Conservation (phyloP, 2,888 invertebrate species). For the Eudasyphora cyanicolor region DNA sequence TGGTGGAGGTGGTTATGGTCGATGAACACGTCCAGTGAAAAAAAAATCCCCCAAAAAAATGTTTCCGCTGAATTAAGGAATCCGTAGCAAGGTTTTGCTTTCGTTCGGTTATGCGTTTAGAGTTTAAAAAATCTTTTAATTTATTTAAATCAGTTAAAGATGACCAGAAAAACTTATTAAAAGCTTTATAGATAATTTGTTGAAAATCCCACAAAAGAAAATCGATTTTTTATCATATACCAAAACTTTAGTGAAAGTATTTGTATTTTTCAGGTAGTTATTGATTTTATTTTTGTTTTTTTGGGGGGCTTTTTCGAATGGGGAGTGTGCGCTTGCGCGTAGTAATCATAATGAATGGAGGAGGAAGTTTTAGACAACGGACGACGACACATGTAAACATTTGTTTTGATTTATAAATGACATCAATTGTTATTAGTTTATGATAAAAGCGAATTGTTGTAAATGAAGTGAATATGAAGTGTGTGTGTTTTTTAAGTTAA, state of each 20-base stretch:
- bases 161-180: background rate
- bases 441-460: background rate
- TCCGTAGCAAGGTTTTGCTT: background rate
- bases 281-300: background rate
- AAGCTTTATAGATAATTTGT: background rate
- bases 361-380: background rate
- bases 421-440: conserved; percentile 47
- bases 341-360: background rate
- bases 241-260: conserved; percentile 21
- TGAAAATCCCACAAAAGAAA: background rate
- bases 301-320: background rate
- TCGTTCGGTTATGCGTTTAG: background rate
- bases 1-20: background rate
- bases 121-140: conserved; percentile 47
- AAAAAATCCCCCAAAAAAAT: background rate
- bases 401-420: conserved; percentile 35
- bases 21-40: no score
- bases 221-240: conserved; percentile 11
- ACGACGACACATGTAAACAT: background rate
- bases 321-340: background rate
- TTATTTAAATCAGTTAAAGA: conserved; percentile 52
- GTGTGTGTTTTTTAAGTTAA: background rate
- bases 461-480: background rate
- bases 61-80: conserved; percentile 30
- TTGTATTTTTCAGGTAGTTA: background rate